Evolutionary conservation across 2,797 vertebrate genomes (phyloP), one percentile per base, ranked within the genome.

Genomic region (Morus bassanus): DNA sequence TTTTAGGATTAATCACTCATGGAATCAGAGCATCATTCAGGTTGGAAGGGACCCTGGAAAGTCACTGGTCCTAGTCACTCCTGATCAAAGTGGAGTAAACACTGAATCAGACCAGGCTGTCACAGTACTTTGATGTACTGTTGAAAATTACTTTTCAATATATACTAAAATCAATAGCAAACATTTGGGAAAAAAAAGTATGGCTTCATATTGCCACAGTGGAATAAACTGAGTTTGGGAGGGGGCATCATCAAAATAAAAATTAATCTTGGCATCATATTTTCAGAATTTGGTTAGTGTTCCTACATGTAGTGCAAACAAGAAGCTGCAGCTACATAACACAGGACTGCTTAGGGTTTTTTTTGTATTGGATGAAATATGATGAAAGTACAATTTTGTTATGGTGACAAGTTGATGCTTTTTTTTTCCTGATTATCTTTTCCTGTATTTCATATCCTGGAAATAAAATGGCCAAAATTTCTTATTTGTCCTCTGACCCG

Each of bases 121-220:
- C 17, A 54, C 2, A 45, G 18, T 33, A 35, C 7, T 85, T 88
- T 16, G 7, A 54, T 50, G 31, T 57, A 48, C 6, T 10, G 79
- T 33, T 19, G 9, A 60, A 63, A 61, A 48, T 39, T 77, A 18
- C 9, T 63, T 91, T 75, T 45, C 31, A 77, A 65, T 16, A 73
- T 19, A 21, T 37, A 81, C 25, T 5, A 77, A 50, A 65, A 61
- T 45, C 13, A 59, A 18, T 18, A 48, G 5, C 3, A 77, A 46
- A 15, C 0, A 2, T 69, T 67, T 69, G 0, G 8, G 9, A 5
- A 3, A 0, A 3, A 33, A 37, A 68, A 27, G 6, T 27, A 37
- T 22, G 10, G 5, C 19, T 65, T 72, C 46, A 39, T 39, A 64
- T 64, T 64, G 27, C n/a, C 70, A 70, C 24, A 75, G 3, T 30